These are phyloP conservation scores for Cosmia trapezina DNA, from an alignment of 2,888 invertebrate species.

Conservation along the genomic window DNA sequence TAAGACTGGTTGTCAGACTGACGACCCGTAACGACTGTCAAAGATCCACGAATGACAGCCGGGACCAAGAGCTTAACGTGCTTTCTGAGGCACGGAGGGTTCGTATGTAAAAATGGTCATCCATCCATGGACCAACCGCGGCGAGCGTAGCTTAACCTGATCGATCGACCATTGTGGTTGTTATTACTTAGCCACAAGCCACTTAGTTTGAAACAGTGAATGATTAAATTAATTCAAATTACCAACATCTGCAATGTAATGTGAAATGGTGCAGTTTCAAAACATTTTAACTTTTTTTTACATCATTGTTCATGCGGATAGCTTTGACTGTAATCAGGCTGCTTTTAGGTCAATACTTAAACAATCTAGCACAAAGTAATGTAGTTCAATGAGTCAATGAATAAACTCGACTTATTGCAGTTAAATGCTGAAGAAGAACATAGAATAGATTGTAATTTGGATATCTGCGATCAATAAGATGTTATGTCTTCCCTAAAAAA, in stretches of 20 bases:
- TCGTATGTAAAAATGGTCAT: no score
- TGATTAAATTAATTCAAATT: constrained; percentile 2
- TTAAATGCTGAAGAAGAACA: constrained; percentile 4
- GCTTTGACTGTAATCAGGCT: constrained; percentile 36
- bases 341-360: constrained; percentile 35
- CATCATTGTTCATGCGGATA: constrained; percentile 16
- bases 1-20: no score
- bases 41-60: no score
- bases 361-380: constrained; percentile 29
- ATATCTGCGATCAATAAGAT: background rate
- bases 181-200: no score
- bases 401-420: constrained; percentile 14
- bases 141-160: no score
- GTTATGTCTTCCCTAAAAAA: background rate
- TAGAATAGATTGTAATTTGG: background rate
- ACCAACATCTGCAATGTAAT: no score
- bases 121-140: no score
- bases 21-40: no score
- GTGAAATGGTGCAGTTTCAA: constrained; percentile 25
- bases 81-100: no score
- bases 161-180: no score
- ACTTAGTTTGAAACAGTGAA: no score
- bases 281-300: constrained; percentile 2
- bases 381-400: background rate
- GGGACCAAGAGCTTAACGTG: no score